Base-by-base conservation (phyloP, 2,113 vertebrate genomes). In the Entosphenus tridentatus region DNA sequence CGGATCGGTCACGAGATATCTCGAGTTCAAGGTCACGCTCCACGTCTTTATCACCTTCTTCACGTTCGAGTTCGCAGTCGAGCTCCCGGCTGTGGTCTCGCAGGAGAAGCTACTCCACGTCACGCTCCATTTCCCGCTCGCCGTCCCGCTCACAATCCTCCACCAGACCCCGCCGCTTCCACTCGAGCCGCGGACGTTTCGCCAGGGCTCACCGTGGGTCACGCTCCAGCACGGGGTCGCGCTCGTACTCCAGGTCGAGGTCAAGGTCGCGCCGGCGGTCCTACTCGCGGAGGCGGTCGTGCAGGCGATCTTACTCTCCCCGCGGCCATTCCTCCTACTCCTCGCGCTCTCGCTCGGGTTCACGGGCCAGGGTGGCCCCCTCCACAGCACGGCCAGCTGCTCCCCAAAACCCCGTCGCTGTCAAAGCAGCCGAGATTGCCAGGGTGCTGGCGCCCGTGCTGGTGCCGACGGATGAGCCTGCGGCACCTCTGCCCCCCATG, bases 401-500 rank as follows among this genome's bases (percentile, higher is more conserved):
- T 83, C 78, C 54, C 70, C 79, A 71, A 77, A 71, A 57, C 81
- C 85, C 73, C 75, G 57, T 16, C 54, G 13, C 54, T 81, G 78
- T 70, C 75, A 81, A 70, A 62, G 70, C 57, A 86, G 83, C 74
- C 9, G 76, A 14, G 85, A 87, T 3, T 67, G 79, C 17, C 56
- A 75, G 11, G 73, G 78, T 70, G 67, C 80, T 68, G 72, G 74
- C 9, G 57, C 77, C 1, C 77, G 56, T 76, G 59, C 55, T 77
- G 0, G 68, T 78, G 2, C 72, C 78, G 1, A 74, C 82, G 8
- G 79, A 80, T 69, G 76, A 80, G 55, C 75, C 83, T 3, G 90
- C 93, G 72, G 80, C 84, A 68, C 81, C 87, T 8, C 86, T 88
- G 8, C 85, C 96, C 70, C 89, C 92, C 0, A 69, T 98, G 68